Conservation (phyloP, 2,113 vertebrate genomes). For the Nematolebias whitei region DNA sequence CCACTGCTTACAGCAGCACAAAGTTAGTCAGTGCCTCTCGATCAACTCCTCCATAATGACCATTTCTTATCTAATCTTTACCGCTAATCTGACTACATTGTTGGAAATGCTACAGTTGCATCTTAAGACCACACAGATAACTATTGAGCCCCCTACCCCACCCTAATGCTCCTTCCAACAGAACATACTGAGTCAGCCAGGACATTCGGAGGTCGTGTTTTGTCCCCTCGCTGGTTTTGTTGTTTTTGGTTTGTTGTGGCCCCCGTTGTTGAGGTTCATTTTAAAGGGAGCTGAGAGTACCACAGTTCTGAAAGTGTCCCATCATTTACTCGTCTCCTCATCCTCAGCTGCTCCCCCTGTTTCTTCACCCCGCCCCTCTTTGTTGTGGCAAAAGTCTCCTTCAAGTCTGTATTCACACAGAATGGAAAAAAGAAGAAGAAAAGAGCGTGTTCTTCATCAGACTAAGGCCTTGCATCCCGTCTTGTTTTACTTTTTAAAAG, state of each 20-base stretch:
- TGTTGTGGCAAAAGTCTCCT: constrained; percentile 64
- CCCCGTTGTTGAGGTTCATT: constrained; percentile 49
- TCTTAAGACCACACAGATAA: constrained; percentile 72
- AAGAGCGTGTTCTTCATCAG: constrained; percentile 56
- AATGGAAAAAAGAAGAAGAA: constrained; percentile 59
- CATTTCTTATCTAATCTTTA: constrained; percentile 68
- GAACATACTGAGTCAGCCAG: constrained; percentile 60
- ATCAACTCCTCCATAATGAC: constrained; percentile 63
- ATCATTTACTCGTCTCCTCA: constrained; percentile 53
- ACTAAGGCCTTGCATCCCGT: constrained; percentile 59
- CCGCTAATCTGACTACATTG: constrained; percentile 76
- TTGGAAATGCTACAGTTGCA: constrained; percentile 83
- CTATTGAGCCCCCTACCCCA: constrained; percentile 53
- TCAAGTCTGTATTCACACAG: constrained; percentile 70
- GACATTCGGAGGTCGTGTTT: constrained; percentile 67
- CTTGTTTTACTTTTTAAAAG: constrained; percentile 73
- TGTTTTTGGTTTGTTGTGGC: neutral
- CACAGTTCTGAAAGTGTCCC: constrained; percentile 65
- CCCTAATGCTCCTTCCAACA: constrained; percentile 31
- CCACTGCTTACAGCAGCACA: constrained; percentile 79
- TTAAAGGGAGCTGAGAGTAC: constrained; percentile 57
- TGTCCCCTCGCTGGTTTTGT: constrained; percentile 55
- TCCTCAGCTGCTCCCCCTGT: constrained; percentile 63
- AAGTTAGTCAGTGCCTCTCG: constrained; percentile 63
- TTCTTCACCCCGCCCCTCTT: constrained; percentile 45